Evolutionary conservation across 2,888 invertebrate species (phyloP), one percentile per base, ranked within the genome.

Genomic region (Melinaea marsaeus): DNA sequence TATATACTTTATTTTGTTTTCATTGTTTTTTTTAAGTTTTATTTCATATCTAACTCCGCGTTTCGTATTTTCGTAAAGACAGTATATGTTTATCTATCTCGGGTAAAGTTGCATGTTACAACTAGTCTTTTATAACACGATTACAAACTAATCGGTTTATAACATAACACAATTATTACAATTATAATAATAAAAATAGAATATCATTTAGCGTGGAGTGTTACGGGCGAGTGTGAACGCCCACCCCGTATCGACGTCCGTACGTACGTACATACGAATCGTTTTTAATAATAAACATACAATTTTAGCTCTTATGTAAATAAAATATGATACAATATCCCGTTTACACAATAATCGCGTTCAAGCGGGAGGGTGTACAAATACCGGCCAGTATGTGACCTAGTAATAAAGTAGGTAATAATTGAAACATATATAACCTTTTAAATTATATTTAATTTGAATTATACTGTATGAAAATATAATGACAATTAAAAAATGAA

Each of bases 231-330:
- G 65, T 65, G 69, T 65, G 63, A 69, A 76, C 78, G 75, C 77
- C 79, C 78, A 76, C 79, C 78, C 79, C 77, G 80, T 82, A 83
- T 83, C 83, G 81, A 81, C 68, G 72, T 72, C 74, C 72, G 74
- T 72, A 69, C 73, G 69, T 63, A 60, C 63, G 47, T 59, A 37
- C 48, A 63, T 55, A 55, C 34, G 54, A 54, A 63, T 11, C 55
- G 7, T 5, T 46, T 42, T 42, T 55, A 11, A 2, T n/a, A 6
- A 59, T 5, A 6, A 46, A 1, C 63, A 63, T 7, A 35, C 54
- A 6, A 63, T 13, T 61, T 37, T 63, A 46, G 22, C 22, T 32
- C 56, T 45, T 57, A 62, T 13, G 5, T 22, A 42, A 13, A 6
- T 7, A 9, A 3, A 2, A 55, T 63, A 68, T 42, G 46, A 37